A percentile compares a stretch with the other conserved stretches of the same genome.
These are phyloP conservation scores for Drosophila niveifrons DNA, from an alignment of 2,888 invertebrate genomes.

Conservation along the genomic window DNA sequence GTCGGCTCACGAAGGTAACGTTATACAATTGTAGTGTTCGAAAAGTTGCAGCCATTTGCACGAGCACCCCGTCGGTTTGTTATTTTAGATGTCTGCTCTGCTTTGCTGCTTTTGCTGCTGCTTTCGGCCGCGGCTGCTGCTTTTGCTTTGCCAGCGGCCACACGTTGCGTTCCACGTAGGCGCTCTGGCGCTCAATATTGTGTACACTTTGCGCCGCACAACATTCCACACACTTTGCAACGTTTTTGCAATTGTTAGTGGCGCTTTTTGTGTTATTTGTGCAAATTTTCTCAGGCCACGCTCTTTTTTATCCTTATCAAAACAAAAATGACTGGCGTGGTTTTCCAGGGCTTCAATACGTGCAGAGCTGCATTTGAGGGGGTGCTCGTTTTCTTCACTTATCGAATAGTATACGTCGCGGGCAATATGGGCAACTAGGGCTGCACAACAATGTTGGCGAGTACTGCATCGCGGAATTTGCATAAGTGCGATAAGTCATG, in stretches of 20 bases:
- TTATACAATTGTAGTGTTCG: constrained; percentile 58
- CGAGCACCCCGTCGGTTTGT: constrained; percentile 70
- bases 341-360: constrained; percentile 66
- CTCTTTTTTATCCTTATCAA: constrained; percentile 84
- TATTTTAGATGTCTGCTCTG: constrained; percentile 78
- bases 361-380: constrained; percentile 58
- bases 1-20: constrained; percentile 62
- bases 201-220: constrained; percentile 59
- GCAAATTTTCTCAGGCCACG: constrained; percentile 78
- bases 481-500: background rate
- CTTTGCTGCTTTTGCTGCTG: constrained; percentile 1
- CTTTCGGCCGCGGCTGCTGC: constrained; percentile 58
- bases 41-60: constrained; percentile 66
- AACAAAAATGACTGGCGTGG: constrained; percentile 83
- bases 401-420: constrained; percentile 48
- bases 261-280: constrained; percentile 65
- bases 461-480: background rate
- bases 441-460: background rate
- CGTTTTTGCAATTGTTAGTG: constrained; percentile 61
- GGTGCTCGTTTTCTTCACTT: constrained; percentile 2
- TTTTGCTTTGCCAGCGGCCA: constrained; percentile 53
- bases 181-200: constrained; percentile 55
- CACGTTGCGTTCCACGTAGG: constrained; percentile 75
- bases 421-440: constrained; percentile 39
- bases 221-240: constrained; percentile 62